These are phyloP conservation scores for Lycopodina hypogea DNA, from an alignment of 37 sponge, comb jelly and placozoan genomes.

Conservation along the genomic window DNA sequence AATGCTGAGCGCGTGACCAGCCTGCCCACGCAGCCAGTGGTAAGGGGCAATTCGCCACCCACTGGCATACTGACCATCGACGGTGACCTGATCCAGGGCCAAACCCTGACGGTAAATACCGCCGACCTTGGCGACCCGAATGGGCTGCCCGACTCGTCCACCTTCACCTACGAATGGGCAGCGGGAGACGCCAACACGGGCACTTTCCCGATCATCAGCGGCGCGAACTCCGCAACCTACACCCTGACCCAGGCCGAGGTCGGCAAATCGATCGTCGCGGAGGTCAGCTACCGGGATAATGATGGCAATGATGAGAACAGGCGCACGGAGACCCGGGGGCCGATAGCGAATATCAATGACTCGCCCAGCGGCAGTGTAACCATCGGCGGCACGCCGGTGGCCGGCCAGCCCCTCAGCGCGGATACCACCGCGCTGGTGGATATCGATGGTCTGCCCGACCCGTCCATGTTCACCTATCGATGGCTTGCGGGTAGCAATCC, in stretches of 20 bases:
- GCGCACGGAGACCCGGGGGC: not conserved
- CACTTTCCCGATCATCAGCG: not conserved
- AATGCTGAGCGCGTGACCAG: not conserved
- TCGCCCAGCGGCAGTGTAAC: not conserved
- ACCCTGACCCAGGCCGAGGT: not conserved
- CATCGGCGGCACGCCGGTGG: not conserved
- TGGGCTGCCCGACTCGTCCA: not conserved
- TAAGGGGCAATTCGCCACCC: not conserved
- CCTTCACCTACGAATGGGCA: not conserved
- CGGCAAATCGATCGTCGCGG: not conserved
- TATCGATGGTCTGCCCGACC: not conserved
- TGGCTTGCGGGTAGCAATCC: not conserved
- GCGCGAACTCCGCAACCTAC: not conserved
- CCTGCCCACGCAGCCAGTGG: not conserved
- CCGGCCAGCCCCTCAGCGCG: not conserved
- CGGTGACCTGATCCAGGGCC: not conserved
- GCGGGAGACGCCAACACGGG: not conserved
- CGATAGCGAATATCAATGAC: not conserved
- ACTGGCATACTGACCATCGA: not conserved
- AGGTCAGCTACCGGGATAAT: not conserved
- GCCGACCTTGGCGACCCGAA: not conserved
- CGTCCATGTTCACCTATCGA: not conserved
- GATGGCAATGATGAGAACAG: not conserved
- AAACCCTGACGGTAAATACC: not conserved
- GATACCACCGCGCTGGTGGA: not conserved